These are phyloP conservation scores for Epizoanthus scotinus DNA, from an alignment of 92 coral and sea anemone species.

Conservation along the genomic window DNA sequence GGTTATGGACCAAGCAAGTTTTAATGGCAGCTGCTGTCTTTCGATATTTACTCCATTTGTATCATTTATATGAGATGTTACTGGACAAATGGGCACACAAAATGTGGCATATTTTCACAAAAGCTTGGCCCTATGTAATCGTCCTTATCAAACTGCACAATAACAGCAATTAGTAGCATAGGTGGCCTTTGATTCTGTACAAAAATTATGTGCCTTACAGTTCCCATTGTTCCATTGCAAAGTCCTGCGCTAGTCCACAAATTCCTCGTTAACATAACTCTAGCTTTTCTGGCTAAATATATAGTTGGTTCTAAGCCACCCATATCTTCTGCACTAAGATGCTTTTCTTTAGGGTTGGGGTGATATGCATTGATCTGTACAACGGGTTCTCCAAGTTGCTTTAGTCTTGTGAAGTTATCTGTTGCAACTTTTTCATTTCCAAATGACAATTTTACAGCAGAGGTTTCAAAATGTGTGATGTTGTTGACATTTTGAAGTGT, in stretches of 20 bases:
- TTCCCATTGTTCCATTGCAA: conserved; percentile 54
- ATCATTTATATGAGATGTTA: no score
- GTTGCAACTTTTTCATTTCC: conserved; percentile 53
- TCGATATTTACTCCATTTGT: no score
- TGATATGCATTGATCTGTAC: conserved; percentile 47
- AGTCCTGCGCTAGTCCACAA: conserved; percentile 39
- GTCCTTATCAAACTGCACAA: conserved; percentile 56
- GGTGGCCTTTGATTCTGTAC: conserved; percentile 44
- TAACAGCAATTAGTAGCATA: conserved; percentile 51
- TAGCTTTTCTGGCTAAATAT: conserved; percentile 36
- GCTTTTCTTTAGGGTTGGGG: conserved; percentile 48
- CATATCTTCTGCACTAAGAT: conserved; percentile 56
- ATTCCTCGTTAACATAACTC: conserved; percentile 46
- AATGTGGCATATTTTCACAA: conserved; percentile 41
- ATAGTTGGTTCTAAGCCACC: conserved; percentile 54
- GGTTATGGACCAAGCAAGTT: conserved; percentile 58
- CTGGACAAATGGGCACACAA: conserved; percentile 42
- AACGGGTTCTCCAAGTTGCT: conserved; percentile 23
- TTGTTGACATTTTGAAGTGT: conserved; percentile 43
- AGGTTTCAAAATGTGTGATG: conserved; percentile 22
- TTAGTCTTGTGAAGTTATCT: conserved; percentile 42
- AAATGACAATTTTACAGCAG: conserved; percentile 46
- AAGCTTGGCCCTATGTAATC: conserved; percentile 50
- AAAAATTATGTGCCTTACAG: conserved; percentile 38
- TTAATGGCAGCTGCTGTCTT: conserved; percentile 51